Percentiles rank a stretch among this genome's conserved stretches.
These are phyloP conservation scores for Phylloscopus collybita DNA, from an alignment of 2,797 vertebrate genomes.

Conservation along the genomic window DNA sequence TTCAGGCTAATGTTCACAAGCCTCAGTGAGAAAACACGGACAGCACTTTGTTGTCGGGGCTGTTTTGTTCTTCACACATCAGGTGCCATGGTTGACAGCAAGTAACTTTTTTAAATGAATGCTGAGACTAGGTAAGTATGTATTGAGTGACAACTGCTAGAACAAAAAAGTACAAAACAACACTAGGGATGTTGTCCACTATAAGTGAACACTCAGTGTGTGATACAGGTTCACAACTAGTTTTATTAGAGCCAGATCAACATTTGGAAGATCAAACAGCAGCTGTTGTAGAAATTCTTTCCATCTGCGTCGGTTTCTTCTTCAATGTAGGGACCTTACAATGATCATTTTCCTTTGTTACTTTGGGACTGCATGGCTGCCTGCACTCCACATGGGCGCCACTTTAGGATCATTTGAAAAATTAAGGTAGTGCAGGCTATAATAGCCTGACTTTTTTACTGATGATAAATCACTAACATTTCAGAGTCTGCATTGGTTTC, in stretches of 20 bases:
- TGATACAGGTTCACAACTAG: conserved; percentile 68
- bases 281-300: conserved; percentile 63
- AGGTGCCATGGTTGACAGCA: background rate
- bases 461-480: background rate
- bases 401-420: conserved; percentile 32
- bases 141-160: background rate
- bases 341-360: conserved; percentile 62
- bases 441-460: background rate
- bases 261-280: conserved; percentile 72
- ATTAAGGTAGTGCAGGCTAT: conserved; percentile 63
- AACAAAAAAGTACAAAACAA: background rate
- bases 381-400: conserved; percentile 59
- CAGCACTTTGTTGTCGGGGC: background rate
- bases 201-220: background rate
- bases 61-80: background rate
- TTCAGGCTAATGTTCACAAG: background rate
- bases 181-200: conserved; percentile 1
- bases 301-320: conserved; percentile 66
- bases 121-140: background rate
- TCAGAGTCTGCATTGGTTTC: background rate
- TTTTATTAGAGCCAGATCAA: conserved; percentile 71
- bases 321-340: conserved; percentile 60
- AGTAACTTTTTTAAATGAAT: background rate
- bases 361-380: conserved; percentile 29
- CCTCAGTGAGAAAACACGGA: background rate